A percentile compares a stretch with the other conserved stretches of the same genome.
Conservation (phyloP, 2,113 vertebrate genomes). For the Crotalus viridis region DNA sequence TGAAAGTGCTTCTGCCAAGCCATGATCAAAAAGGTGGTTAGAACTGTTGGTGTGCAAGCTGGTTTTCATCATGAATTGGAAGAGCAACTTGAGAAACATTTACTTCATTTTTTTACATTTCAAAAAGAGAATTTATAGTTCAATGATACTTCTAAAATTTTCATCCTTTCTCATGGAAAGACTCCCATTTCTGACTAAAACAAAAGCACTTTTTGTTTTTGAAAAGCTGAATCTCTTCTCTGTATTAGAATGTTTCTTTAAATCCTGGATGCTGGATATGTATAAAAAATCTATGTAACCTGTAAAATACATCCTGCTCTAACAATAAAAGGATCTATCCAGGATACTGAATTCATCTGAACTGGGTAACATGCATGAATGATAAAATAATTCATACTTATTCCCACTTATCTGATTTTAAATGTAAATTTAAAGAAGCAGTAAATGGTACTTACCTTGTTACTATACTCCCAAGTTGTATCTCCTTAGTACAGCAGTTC, state of each 20-base stretch:
- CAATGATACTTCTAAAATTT: not conserved
- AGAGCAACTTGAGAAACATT: not conserved
- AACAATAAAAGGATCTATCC: not conserved
- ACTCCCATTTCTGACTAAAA: not conserved
- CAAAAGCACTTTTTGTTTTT: not conserved
- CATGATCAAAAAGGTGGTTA: conserved; percentile 21
- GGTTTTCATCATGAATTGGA: not conserved
- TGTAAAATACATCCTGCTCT: not conserved
- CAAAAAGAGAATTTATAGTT: conserved; percentile 22
- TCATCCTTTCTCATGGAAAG: not conserved
- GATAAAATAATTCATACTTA: not conserved
- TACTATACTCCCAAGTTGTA: not conserved
- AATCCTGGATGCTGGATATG: not conserved
- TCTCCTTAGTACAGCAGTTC: not conserved
- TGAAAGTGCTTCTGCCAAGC: conserved; percentile 43
- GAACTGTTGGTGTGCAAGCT: not conserved
- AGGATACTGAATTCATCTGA: not conserved
- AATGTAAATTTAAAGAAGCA: not conserved
- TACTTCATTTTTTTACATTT: not conserved
- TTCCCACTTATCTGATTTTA: not conserved
- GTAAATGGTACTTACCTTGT: not conserved
- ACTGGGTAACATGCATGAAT: not conserved
- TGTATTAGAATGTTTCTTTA: not conserved
- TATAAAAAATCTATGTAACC: not conserved
- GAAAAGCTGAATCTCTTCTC: not conserved